A percentile compares a stretch with the other conserved stretches of the same genome.
Evolutionary conservation across 2,888 invertebrate species (phyloP).

Genomic region (Melanophora roralis): DNA sequence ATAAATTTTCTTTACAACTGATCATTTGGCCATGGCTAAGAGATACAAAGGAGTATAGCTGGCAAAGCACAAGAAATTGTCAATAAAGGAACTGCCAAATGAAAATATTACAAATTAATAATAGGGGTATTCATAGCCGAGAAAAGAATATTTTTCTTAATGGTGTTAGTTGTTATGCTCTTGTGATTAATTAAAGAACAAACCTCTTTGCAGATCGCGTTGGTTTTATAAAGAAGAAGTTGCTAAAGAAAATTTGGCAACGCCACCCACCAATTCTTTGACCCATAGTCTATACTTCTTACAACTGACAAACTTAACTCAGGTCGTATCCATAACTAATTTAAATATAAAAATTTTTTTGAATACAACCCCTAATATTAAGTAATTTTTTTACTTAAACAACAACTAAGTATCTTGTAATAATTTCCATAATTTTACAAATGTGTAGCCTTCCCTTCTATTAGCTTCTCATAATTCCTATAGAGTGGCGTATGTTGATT

Average conservation of each 20-base stretch:
- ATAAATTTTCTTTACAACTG: constrained; percentile 59
- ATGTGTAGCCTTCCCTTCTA: neutral
- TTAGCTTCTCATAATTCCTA: neutral
- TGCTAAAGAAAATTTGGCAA: neutral
- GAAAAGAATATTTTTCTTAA: neutral
- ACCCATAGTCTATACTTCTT: too few species aligned
- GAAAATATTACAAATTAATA: neutral
- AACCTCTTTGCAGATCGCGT: too few species aligned
- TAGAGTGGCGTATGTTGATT: constrained; percentile 38
- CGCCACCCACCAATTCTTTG: too few species aligned
- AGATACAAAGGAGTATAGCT: too few species aligned
- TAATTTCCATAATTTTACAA: too few species aligned
- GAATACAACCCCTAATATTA: too few species aligned
- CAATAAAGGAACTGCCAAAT: neutral
- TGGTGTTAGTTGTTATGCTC: too few species aligned
- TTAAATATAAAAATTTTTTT: neutral
- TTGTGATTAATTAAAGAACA: too few species aligned
- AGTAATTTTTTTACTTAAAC: too few species aligned
- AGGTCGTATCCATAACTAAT: neutral
- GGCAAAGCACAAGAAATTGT: neutral
- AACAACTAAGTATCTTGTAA: too few species aligned
- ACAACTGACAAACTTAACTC: too few species aligned
- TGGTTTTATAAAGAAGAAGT: too few species aligned
- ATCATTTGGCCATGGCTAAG: constrained; percentile 17
- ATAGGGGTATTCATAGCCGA: constrained; percentile 3